Evolutionary conservation across 2,888 invertebrate species (phyloP), one percentile per base, ranked within the genome.

Genomic region (Cybosia mesomella): DNA sequence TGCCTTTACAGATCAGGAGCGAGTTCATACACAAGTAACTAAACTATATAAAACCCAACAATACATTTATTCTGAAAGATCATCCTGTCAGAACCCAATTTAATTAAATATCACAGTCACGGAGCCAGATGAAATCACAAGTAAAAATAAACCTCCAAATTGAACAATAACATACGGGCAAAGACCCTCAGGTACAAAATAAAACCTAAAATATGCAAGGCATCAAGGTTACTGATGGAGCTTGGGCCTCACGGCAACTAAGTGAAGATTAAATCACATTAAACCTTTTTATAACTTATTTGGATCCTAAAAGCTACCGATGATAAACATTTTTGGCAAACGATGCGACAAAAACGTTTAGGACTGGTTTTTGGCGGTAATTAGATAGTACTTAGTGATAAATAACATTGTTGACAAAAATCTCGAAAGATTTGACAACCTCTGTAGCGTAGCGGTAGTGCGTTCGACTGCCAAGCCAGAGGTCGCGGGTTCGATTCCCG

Each of bases 201-300:
- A 72, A 69, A 66, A 72, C 21, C 36, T 54, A 67, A 71, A 71
- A 54, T 64, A 57, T 66, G 57, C 67, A 67, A 64, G 73, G 43
- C 55, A 21, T 21, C 69, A 76, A 80, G 67, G 67, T 76, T 70
- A 68, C 65, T 65, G 22, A 58, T 68, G 65, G 60, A 68, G 22
- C 28, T 70, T 66, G 10, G 62, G 43, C 62, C 34, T 24, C 54
- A 0, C 18, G 13, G 24, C 24, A 49, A 49, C 58, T 49, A 57
- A 54, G 54, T 66, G 36, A 39, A 67, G 64, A 78, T 70, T 62
- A 66, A 66, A 70, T 64, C 13, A 58, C 71, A 69, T 74, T 68
- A 70, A 69, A 57, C 58, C 61, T 74, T 74, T 71, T 76, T 72
- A 55, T 61, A n/a, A 54, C 32, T 68, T 67, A 64, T 77, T 75